Evolutionary conservation across 2,888 invertebrate genomes (phyloP).

Genomic region (Spilosoma lubricipeda): DNA sequence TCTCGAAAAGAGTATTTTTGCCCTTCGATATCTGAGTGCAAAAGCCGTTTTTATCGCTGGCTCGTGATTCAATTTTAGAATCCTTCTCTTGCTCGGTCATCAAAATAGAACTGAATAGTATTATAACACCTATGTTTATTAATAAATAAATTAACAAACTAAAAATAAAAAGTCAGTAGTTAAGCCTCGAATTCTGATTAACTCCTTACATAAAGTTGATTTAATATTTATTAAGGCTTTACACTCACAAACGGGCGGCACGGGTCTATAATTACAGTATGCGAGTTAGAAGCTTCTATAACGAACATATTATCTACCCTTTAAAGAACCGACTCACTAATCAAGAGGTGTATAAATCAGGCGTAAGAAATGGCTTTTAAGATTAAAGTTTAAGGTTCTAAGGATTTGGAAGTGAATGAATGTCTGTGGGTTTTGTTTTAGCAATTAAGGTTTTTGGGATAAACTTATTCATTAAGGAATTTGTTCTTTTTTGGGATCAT

Average conservation of each 20-base stretch:
- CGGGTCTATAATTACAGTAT: constrained; percentile 57
- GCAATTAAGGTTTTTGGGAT: background rate
- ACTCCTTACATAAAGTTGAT: constrained; percentile 50
- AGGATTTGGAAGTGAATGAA: constrained; percentile 9
- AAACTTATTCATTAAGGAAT: background rate
- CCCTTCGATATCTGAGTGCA: too few relatives aligned
- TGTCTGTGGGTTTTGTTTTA: constrained; percentile 6
- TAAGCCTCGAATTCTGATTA: constrained; percentile 1
- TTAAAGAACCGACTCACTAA: constrained; percentile 35
- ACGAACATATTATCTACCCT: constrained; percentile 59
- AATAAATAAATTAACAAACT: background rate
- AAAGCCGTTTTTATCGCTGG: too few relatives aligned
- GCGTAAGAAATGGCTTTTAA: constrained; percentile 34
- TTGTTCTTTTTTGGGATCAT: background rate
- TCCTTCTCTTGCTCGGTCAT: too few relatives aligned
- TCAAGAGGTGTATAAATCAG: constrained; percentile 47
- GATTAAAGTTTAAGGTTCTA: constrained; percentile 9
- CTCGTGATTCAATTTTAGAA: too few relatives aligned
- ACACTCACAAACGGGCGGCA: constrained; percentile 50
- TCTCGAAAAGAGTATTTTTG: too few relatives aligned
- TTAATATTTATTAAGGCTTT: constrained; percentile 45
- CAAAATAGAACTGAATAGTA: background rate
- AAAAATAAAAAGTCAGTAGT: background rate
- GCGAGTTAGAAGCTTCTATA: constrained; percentile 57
- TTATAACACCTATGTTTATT: background rate